phyloP scores from a whole-genome alignment of 2,888 invertebrate species.

The Uloborus plumipes region DNA sequence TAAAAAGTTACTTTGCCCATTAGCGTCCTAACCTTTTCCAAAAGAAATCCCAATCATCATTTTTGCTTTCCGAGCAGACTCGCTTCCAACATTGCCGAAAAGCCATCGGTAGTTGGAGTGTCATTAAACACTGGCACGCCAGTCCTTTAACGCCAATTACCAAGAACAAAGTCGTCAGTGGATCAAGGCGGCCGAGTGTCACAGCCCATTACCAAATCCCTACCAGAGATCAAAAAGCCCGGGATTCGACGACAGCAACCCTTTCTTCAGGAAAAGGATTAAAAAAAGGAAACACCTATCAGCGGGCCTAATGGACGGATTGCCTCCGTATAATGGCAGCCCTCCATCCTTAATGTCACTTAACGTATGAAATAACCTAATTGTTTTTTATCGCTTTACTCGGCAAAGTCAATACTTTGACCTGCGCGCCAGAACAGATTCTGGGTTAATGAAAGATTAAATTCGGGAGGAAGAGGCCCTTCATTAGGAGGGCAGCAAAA shows the following conservation, averaged over 20 bases:
- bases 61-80: no score
- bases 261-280: neutral
- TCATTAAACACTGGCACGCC: no score
- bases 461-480: conserved; percentile 54
- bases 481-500: conserved; percentile 47
- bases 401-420: conserved; percentile 56
- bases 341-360: conserved; percentile 49
- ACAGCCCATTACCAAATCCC: conserved; percentile 49
- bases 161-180: no score
- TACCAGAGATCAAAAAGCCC: conserved; percentile 38
- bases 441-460: conserved; percentile 63
- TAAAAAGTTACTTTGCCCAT: no score
- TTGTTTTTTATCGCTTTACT: conserved; percentile 42
- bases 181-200: neutral
- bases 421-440: conserved; percentile 26
- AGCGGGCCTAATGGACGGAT: conserved; percentile 19
- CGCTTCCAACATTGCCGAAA: no score
- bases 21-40: no score
- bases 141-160: no score
- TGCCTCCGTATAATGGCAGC: conserved; percentile 31
- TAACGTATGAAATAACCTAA: conserved; percentile 18
- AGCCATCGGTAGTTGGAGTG: no score
- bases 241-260: no score
- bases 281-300: neutral
- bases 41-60: no score